A percentile compares a stretch with the other conserved stretches of the same genome.
These are phyloP conservation scores for Pecten maximus DNA, from an alignment of 2,888 invertebrate species.

Conservation along the genomic window DNA sequence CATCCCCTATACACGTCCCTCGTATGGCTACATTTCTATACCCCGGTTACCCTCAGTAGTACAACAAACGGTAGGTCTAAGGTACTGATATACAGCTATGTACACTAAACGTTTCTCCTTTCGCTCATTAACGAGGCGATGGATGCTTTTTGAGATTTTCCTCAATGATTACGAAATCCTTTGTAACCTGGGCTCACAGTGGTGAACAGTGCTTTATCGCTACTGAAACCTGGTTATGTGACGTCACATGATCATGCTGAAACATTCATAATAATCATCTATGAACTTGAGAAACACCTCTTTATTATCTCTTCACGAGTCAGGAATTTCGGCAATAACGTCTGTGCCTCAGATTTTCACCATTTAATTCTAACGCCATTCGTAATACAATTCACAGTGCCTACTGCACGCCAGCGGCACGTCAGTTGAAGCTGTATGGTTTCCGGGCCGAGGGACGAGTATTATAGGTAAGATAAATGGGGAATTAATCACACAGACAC, in stretches of 20 bases:
- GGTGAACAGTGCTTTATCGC: neutral
- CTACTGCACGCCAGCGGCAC: neutral
- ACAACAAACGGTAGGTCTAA: neutral
- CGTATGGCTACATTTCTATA: neutral
- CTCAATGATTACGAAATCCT: neutral
- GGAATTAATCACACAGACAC: neutral
- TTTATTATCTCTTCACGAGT: neutral
- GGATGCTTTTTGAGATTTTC: neutral
- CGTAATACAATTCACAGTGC: neutral
- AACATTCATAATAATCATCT: neutral
- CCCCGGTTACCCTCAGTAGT: too few species aligned
- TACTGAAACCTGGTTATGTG: neutral
- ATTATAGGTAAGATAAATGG: neutral
- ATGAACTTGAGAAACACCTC: neutral
- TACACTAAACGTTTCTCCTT: neutral
- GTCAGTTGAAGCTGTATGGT: neutral
- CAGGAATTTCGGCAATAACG: neutral
- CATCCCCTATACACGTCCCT: too few species aligned
- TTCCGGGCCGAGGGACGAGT: neutral
- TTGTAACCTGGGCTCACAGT: neutral
- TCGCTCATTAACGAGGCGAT: neutral
- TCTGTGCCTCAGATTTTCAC: neutral
- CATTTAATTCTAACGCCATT: conserved; percentile 5
- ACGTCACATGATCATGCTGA: neutral
- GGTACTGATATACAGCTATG: too few species aligned